Percentiles rank a stretch among this genome's conserved stretches.
Evolutionary conservation across 1,140 invertebrate species (phyloP).

Genomic region (Cepaea nemoralis): DNA sequence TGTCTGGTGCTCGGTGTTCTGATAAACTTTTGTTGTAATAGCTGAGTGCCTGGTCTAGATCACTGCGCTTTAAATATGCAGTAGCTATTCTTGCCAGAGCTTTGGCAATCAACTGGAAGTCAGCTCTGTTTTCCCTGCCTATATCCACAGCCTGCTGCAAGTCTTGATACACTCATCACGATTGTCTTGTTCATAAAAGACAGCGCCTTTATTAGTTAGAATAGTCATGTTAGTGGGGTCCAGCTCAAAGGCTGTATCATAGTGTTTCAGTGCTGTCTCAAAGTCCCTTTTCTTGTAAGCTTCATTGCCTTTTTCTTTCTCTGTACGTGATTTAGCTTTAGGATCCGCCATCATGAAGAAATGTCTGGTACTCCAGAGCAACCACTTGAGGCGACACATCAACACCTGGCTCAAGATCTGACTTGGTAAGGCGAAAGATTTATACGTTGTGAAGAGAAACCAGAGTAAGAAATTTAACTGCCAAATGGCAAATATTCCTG

Average conservation of each 20-base stretch:
- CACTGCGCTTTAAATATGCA: constrained; percentile 76
- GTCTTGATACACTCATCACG: constrained; percentile 92
- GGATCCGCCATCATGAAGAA: constrained; percentile 33
- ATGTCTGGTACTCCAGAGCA: constrained; percentile 28
- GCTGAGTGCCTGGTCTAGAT: constrained; percentile 89
- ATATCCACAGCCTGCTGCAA: constrained; percentile 95
- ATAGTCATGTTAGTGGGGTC: constrained; percentile 95
- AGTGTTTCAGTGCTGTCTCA: constrained; percentile 87
- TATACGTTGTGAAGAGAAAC: no score
- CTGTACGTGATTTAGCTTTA: constrained; percentile 60
- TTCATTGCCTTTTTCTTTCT: constrained; percentile 93
- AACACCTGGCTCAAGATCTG: no score
- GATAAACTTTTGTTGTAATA: constrained; percentile 97
- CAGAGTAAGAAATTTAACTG: no score
- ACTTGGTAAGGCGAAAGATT: no score
- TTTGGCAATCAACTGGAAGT: constrained; percentile 94
- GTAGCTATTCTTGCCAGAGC: constrained; percentile 75
- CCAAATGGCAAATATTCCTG: no score
- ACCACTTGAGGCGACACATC: no score
- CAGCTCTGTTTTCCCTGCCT: constrained; percentile 95
- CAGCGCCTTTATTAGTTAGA: constrained; percentile 93
- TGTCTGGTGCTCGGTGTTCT: constrained; percentile 95
- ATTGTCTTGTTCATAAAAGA: constrained; percentile 95
- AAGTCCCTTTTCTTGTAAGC: constrained; percentile 97
- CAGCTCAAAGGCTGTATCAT: constrained; percentile 89